Percentiles rank a stretch among this genome's conserved stretches.
These are phyloP conservation scores for Elysia crispata DNA, from an alignment of 2,888 invertebrate genomes.

Conservation along the genomic window DNA sequence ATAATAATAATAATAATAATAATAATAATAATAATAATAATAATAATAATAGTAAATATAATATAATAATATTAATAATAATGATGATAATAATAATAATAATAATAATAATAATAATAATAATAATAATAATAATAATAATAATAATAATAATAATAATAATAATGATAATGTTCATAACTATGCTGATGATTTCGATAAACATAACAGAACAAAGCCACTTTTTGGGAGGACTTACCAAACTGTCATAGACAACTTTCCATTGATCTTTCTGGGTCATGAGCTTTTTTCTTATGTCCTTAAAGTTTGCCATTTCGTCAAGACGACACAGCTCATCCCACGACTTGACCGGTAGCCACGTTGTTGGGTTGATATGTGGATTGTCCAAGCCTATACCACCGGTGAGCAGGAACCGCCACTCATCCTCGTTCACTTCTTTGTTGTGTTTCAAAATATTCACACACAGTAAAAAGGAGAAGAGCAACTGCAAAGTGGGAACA, in stretches of 20 bases:
- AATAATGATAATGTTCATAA: background rate
- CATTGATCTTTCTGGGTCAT: constrained; percentile 74
- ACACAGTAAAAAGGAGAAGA: constrained; percentile 78
- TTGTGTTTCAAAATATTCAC: constrained; percentile 77
- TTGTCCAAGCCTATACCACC: constrained; percentile 90
- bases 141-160: background rate
- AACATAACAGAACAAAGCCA: too few relatives aligned
- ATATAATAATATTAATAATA: background rate
- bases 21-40: background rate
- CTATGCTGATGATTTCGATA: too few relatives aligned
- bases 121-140: background rate
- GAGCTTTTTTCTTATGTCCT: constrained; percentile 75
- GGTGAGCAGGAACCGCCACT: constrained; percentile 92
- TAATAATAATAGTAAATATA: background rate
- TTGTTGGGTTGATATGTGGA: constrained; percentile 86
- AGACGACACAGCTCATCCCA: constrained; percentile 80
- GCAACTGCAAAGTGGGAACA: constrained; percentile 70
- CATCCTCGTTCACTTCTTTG: constrained; percentile 79
- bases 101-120: background rate
- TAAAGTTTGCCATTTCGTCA: constrained; percentile 73
- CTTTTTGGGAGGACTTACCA: constrained; percentile 78
- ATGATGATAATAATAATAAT: background rate
- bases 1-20: background rate
- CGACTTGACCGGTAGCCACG: constrained; percentile 88
- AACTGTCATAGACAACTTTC: constrained; percentile 84